Evolutionary conservation across 1,140 invertebrate genomes (phyloP), one percentile per base, ranked within the genome.

Genomic region (Aphelenchoides avenae): DNA sequence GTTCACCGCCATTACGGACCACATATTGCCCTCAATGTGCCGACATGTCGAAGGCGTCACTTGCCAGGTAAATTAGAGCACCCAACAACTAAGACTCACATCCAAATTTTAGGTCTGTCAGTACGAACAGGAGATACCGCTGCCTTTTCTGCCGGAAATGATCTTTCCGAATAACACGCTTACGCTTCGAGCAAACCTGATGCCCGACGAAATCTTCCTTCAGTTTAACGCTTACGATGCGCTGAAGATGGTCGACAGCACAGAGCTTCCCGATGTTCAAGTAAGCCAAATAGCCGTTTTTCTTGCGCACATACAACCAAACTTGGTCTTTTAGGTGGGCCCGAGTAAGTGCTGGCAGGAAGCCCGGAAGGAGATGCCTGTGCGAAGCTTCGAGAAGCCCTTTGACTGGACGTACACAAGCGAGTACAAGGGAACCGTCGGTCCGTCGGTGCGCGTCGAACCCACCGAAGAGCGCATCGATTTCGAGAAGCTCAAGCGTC

Each of bases 381-480:
- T 27, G 22, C 64, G 7, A 11, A 26, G 27, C 26, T 64, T 37
- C 44, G 42, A 29, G 22, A 33, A 88, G 68, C 86, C 89, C 13
- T 97, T 92, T 80, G 93, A 99, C 79, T 98, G 94, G 94, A 98
- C 93, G 5, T 99, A 89, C 71, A 87, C 87, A n/a, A 68, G 64
- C 22, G 43, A 68, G 27, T 64, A 64, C 27, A 46, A 57, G 34
- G 55, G 93, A 80, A 83, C 46, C 50, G 55, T 50, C 11, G 36
- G 13, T 5, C 24, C 30, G 40, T 29, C 43, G 9, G 24, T 70
- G 29, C 22, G 77, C 73, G 66, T 78, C 26, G 51, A 53, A 27
- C 65, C 81, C 56, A 89, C 89, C 5, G 81, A 83, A 62, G 39
- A 39, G 31, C 24, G n/a, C 18, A 89, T 99, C 39, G 84, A 99